Evolutionary conservation across 2,113 vertebrate species (phyloP).

Genomic region (Nibea albiflora): DNA sequence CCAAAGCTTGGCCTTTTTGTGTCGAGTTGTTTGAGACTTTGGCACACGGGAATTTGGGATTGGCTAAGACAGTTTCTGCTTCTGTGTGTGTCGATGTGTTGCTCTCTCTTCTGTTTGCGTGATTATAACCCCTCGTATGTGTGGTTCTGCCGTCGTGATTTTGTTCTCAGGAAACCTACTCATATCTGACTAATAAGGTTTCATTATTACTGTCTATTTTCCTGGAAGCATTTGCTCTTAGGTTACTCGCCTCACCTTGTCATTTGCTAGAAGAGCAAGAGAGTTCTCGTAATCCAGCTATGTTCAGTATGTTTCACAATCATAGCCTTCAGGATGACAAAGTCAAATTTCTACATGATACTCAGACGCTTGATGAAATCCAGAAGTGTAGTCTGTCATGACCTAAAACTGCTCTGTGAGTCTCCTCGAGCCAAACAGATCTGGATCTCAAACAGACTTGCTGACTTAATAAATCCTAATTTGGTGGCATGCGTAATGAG

Average conservation of each 20-base stretch:
- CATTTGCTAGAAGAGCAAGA: not conserved
- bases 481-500: not conserved
- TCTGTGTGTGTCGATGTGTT: not conserved
- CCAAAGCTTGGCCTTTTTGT: constrained; percentile 51
- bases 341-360: not conserved
- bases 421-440: not conserved
- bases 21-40: constrained; percentile 33
- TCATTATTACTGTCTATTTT: constrained; percentile 4
- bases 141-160: constrained; percentile 20
- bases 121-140: not conserved
- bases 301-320: constrained; percentile 6
- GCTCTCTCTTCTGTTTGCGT: not conserved
- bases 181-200: constrained; percentile 13
- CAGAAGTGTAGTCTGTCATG: not conserved
- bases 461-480: constrained; percentile 3
- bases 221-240: constrained; percentile 25
- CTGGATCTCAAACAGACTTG: constrained; percentile 5
- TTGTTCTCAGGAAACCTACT: constrained; percentile 5
- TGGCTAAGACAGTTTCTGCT: not conserved
- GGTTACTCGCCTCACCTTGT: constrained; percentile 11
- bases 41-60: constrained; percentile 19
- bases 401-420: not conserved
- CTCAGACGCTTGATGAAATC: not conserved
- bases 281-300: not conserved
- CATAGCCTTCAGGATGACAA: not conserved